Percentiles rank a stretch among this genome's conserved stretches.
Evolutionary conservation across 2,113 vertebrate species (phyloP).

Genomic region (Spermophilus dauricus): DNA sequence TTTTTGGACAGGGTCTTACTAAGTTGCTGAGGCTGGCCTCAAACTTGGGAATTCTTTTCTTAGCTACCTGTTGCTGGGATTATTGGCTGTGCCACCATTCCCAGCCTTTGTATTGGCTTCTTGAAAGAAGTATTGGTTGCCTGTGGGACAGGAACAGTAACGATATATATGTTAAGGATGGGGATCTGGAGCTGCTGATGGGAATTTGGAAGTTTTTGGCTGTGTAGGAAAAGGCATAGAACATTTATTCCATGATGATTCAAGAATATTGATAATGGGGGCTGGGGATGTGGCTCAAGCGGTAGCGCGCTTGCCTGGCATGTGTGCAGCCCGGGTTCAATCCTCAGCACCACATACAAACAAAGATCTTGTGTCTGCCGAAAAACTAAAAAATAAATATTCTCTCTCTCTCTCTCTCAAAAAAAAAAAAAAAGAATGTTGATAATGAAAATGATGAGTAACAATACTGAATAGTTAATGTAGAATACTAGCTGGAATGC

Average conservation of each 20-base stretch:
- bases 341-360: too few species aligned
- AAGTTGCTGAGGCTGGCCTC: neutral
- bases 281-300: too few species aligned
- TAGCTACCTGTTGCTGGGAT: neutral
- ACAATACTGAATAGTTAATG: neutral
- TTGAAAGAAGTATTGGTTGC: neutral
- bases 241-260: neutral
- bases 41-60: neutral
- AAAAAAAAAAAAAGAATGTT: neutral
- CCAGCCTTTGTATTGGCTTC: constrained; percentile 8
- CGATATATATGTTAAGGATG: neutral
- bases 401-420: too few species aligned
- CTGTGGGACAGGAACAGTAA: neutral
- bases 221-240: neutral
- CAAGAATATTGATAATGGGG: neutral
- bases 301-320: too few species aligned
- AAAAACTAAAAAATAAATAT: too few species aligned
- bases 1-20: neutral
- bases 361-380: too few species aligned
- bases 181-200: neutral
- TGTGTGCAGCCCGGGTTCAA: too few species aligned
- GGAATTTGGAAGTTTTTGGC: neutral
- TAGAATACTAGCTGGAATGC: neutral
- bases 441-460: neutral
- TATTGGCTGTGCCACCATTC: neutral